Base-by-base conservation (phyloP, 92 coral and sea anemone genomes). In the Actinostola sp. region DNA sequence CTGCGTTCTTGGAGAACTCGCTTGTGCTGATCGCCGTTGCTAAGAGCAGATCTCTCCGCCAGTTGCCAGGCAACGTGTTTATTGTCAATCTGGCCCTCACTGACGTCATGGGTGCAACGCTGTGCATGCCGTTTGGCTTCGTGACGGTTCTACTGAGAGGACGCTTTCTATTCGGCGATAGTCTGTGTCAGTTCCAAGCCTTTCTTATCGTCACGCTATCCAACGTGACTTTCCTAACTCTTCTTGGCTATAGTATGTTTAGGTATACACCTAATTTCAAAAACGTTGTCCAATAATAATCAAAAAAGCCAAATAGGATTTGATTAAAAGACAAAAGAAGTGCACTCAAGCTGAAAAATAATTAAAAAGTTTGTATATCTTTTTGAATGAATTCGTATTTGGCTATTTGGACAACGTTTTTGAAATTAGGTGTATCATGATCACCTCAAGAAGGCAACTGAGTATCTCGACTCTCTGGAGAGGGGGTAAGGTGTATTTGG, bases 41-140 rank as follows among this genome's bases (percentile, higher is more conserved):
- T 44, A 77, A 76, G 27, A 75, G 77, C 80, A 85, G 71, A 68
- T 50, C 86, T 25, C 84, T 89, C 32, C 82, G 88, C 6, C 75
- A 84, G 38, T 72, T 81, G 45, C 83, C 94, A 28, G 89, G 84
- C 67, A 89, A 89, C 77, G 66, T 78, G 65, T 89, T 75, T 48
- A 74, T 89, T 36, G 83, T 78, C 24, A 89, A 87, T 62, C 72
- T 89, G 12, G 90, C 94, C 50, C 15, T 89, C 25, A 89, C 88
- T 25, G 94, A 89, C 50, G 72, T 89, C 24, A n/a, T 82, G 50
- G 94, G 82, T 0, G 64, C 94, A 14, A 4, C 76, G 30, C 29
- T 85, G 19, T 50, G 84, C 25, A 85, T 89, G 90, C 90, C 90
- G 5, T 62, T 89, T 44, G 83, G 85, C 3, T 43, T 72, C 55